phyloP scores from a whole-genome alignment of 2,113 vertebrate species.

The Antechinus flavipes region DNA sequence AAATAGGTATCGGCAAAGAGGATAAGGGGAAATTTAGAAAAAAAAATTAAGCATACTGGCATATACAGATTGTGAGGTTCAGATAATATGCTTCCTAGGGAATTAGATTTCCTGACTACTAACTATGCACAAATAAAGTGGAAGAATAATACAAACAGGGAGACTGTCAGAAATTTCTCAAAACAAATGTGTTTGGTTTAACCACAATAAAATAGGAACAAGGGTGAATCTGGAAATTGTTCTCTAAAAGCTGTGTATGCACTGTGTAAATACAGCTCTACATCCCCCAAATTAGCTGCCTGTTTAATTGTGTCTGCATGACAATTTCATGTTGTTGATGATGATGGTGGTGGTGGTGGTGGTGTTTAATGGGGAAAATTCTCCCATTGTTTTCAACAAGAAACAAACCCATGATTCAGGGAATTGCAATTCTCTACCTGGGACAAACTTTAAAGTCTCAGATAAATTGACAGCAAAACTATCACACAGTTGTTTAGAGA shows the following conservation, averaged over 20 bases:
- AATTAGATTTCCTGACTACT: conserved; percentile 54
- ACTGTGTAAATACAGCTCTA: neutral
- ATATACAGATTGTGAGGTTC: conserved; percentile 58
- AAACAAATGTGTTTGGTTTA: conserved; percentile 36
- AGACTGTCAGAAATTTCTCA: conserved; percentile 41
- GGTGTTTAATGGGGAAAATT: conserved; percentile 2
- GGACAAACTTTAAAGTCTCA: conserved; percentile 9
- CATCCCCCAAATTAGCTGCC: neutral
- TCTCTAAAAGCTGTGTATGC: conserved; percentile 9
- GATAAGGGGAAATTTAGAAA: conserved; percentile 63
- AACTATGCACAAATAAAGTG: conserved; percentile 23
- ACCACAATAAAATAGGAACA: conserved; percentile 21
- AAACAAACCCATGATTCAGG: neutral
- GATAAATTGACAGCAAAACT: neutral
- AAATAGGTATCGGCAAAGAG: conserved; percentile 69
- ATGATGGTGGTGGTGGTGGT: neutral
- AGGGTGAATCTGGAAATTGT: neutral
- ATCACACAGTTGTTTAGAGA: neutral
- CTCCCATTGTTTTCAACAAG: conserved; percentile 18
- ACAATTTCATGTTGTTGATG: neutral
- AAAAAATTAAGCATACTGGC: conserved; percentile 66
- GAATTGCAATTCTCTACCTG: neutral
- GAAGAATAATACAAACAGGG: conserved; percentile 22
- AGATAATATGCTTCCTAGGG: conserved; percentile 59
- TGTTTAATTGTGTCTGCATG: conserved; percentile 19